These are phyloP conservation scores for Pungitius pungitius DNA, from an alignment of 2,113 vertebrate genomes.

Conservation along the genomic window DNA sequence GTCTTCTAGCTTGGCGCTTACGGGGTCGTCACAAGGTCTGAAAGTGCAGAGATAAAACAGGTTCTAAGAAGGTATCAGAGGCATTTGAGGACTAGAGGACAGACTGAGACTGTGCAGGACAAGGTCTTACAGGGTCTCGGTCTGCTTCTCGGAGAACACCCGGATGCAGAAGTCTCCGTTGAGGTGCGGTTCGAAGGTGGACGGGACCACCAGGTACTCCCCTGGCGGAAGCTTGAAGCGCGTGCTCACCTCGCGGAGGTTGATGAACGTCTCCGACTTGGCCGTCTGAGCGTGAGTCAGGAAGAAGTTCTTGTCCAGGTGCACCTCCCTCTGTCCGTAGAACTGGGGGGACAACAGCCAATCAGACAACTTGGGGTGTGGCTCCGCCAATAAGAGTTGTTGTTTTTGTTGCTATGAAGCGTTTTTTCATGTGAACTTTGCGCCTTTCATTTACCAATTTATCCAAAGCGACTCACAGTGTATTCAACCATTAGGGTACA, in stretches of 20 bases:
- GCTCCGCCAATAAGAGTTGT: not conserved
- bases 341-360: constrained; percentile 73
- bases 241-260: constrained; percentile 90
- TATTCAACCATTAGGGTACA: too few species aligned
- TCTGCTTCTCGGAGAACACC: constrained; percentile 91
- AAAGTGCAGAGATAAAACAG: not conserved
- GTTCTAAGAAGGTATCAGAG: not conserved
- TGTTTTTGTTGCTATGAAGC: not conserved
- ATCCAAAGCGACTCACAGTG: too few species aligned
- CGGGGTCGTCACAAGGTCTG: constrained; percentile 81
- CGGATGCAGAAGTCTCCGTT: constrained; percentile 93
- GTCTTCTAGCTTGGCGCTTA: constrained; percentile 70
- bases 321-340: constrained; percentile 85
- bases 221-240: constrained; percentile 90
- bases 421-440: too few species aligned
- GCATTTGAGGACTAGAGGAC: not conserved
- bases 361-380: not conserved
- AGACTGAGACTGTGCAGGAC: not conserved
- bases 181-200: constrained; percentile 91
- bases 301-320: constrained; percentile 93
- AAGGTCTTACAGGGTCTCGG: constrained; percentile 81
- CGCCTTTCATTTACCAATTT: too few species aligned
- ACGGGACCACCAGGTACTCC: constrained; percentile 90
- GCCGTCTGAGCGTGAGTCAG: constrained; percentile 88
- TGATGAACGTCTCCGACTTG: constrained; percentile 91